A percentile compares a stretch with the other conserved stretches of the same genome.
Evolutionary conservation across 2,113 vertebrate species (phyloP).

Genomic region (Thunnus maccoyii): DNA sequence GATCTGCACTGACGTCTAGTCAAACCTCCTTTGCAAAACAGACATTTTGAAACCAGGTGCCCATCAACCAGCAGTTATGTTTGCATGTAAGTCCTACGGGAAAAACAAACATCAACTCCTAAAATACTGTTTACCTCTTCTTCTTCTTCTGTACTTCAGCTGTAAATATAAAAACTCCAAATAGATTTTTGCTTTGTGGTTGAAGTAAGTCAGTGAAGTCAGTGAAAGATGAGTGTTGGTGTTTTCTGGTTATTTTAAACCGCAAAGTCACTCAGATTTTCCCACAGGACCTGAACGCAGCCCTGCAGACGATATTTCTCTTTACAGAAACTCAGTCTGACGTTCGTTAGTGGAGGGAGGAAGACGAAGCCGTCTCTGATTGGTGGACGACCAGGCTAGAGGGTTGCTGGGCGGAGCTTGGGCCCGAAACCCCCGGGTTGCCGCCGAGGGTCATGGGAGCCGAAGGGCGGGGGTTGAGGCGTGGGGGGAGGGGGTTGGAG

Average conservation of each 20-base stretch:
- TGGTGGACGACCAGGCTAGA: constrained; percentile 90
- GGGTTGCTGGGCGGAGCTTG: constrained; percentile 83
- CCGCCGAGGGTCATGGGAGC: constrained; percentile 73
- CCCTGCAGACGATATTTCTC: background rate
- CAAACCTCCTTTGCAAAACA: background rate
- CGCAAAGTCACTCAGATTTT: constrained; percentile 6
- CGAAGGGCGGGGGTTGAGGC: constrained; percentile 93
- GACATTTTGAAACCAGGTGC: background rate
- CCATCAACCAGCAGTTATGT: constrained; percentile 12
- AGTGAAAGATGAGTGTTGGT: background rate
- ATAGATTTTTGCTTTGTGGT: too few species aligned
- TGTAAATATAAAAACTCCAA: too few species aligned
- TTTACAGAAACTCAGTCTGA: background rate
- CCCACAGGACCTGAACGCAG: constrained; percentile 48
- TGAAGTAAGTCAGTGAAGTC: too few species aligned
- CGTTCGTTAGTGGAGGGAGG: constrained; percentile 78
- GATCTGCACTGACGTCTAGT: background rate
- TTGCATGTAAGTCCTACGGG: background rate
- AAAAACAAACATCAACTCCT: background rate
- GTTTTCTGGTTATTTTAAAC: background rate
- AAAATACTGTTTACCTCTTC: background rate
- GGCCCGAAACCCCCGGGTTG: constrained; percentile 33
- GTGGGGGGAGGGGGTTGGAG: constrained; percentile 93
- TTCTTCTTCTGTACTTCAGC: too few species aligned
- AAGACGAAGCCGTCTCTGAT: constrained; percentile 88